Conservation (phyloP, 1,140 invertebrate species). For the Phymorhynchus buccinoides region DNA sequence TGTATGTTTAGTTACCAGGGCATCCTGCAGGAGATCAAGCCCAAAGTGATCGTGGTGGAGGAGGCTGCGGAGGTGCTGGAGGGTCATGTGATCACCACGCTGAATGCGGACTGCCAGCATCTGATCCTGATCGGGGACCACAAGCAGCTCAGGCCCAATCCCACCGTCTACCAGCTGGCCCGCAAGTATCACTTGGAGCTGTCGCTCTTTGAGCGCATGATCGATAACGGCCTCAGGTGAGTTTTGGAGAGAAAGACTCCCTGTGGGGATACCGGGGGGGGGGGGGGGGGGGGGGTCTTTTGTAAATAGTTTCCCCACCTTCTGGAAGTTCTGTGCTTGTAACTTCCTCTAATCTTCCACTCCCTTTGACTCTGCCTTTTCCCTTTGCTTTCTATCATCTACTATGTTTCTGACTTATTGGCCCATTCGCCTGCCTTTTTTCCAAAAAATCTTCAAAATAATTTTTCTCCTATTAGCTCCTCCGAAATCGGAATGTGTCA, state of each 20-base stretch:
- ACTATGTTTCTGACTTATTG: too few relatives aligned
- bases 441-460: too few relatives aligned
- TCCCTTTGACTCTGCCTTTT: too few relatives aligned
- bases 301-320: too few relatives aligned
- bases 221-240: conserved; percentile 72
- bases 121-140: conserved; percentile 88
- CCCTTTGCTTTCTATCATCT: too few relatives aligned
- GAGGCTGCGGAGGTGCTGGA: conserved; percentile 73
- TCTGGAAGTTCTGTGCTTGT: too few relatives aligned
- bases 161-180: conserved; percentile 69
- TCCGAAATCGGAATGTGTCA: too few relatives aligned
- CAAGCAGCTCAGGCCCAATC: conserved; percentile 74
- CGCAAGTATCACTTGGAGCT: conserved; percentile 71
- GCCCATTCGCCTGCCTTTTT: too few relatives aligned
- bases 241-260: conserved; percentile 62
- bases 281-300: too few relatives aligned
- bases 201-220: conserved; percentile 73
- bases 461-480: too few relatives aligned
- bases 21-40: conserved; percentile 60
- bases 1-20: conserved; percentile 44
- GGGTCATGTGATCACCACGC: conserved; percentile 66
- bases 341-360: too few relatives aligned
- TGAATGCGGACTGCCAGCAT: conserved; percentile 83
- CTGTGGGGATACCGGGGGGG: too few relatives aligned
- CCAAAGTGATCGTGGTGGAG: conserved; percentile 68